These are phyloP conservation scores for Heteromormyrus szaboi DNA, from an alignment of 2,797 vertebrate genomes.

Conservation along the genomic window DNA sequence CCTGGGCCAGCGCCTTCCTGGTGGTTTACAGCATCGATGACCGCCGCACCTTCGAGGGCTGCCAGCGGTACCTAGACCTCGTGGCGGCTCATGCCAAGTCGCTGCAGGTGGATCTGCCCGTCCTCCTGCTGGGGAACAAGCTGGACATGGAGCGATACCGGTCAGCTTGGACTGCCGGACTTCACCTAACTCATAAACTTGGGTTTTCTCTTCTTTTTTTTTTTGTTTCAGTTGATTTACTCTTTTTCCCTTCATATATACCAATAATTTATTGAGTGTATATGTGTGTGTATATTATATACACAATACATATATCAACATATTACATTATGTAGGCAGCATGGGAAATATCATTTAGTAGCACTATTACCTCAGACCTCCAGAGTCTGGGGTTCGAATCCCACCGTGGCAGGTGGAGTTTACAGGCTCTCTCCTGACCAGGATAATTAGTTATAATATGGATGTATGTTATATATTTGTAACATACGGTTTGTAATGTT, in stretches of 20 bases:
- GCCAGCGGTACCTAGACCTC: slow-evolving; percentile 72
- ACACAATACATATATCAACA: background rate
- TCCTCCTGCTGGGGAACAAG: slow-evolving; percentile 84
- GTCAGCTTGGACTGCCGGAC: slow-evolving; percentile 38
- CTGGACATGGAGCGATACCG: slow-evolving; percentile 89
- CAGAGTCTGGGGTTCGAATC: background rate
- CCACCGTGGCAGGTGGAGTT: background rate
- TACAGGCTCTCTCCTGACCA: background rate
- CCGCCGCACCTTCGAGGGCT: slow-evolving; percentile 70
- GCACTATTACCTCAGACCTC: background rate
- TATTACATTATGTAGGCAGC: background rate
- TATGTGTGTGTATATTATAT: background rate
- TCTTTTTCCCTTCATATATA: background rate
- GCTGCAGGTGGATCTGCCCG: slow-evolving; percentile 56
- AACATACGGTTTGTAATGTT: background rate
- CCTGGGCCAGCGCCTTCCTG: slow-evolving; percentile 80
- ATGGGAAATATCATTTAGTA: background rate
- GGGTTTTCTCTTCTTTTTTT: background rate
- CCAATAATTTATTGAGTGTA: background rate
- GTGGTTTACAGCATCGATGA: slow-evolving; percentile 82
- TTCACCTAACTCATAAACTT: background rate
- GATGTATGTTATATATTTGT: background rate
- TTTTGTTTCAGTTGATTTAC: background rate
- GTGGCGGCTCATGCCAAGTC: slow-evolving; percentile 60
- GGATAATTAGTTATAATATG: too few species aligned